Conservation (phyloP, 2,113 vertebrate genomes). For the Sturnira hondurensis region DNA sequence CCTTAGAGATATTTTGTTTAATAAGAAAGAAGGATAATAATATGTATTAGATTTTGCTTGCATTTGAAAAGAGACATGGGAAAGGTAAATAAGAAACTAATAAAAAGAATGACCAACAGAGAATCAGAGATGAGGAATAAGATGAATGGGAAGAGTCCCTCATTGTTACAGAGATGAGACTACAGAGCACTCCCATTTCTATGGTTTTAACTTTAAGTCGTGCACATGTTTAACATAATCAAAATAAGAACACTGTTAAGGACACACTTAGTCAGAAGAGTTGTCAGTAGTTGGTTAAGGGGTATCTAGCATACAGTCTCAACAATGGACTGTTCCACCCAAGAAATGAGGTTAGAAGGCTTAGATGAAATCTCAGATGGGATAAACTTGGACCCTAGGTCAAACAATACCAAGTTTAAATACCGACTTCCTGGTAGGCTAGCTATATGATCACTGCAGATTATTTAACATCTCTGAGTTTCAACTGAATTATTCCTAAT, state of each 20-base stretch:
- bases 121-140: not conserved
- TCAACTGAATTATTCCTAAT: not conserved
- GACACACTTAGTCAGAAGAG: not conserved
- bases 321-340: not conserved
- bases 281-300: not conserved
- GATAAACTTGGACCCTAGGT: not conserved
- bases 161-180: not conserved
- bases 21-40: not conserved
- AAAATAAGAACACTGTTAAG: not conserved
- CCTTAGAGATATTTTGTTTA: not conserved
- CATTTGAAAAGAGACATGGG: not conserved
- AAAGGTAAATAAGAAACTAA: not conserved
- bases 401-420: not conserved
- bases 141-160: rapidly evolving
- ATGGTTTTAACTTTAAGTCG: not conserved
- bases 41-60: not conserved
- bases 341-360: not conserved
- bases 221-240: not conserved
- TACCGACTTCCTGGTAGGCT: not conserved
- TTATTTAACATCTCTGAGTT: not conserved
- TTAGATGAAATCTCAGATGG: not conserved
- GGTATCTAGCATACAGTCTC: not conserved
- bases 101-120: not conserved
- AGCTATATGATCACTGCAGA: not conserved
- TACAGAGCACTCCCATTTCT: not conserved